Percentiles rank a stretch among this genome's conserved stretches.
These are phyloP conservation scores for Heliocidaris tuberculata DNA, from an alignment of 35 echinoderm and acorn worm species.

Conservation along the genomic window DNA sequence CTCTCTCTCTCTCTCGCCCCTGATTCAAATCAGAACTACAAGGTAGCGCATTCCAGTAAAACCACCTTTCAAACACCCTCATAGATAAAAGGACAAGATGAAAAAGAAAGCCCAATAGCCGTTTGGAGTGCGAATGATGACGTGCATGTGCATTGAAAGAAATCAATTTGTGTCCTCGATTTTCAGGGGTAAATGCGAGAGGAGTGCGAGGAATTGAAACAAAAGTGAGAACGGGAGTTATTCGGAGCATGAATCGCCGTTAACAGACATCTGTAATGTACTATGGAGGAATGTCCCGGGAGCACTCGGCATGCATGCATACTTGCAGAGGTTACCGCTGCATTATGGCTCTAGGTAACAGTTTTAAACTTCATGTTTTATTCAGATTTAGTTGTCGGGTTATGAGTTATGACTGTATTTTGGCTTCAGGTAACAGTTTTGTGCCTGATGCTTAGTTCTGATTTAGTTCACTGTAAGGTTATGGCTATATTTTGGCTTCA, in stretches of 20 bases:
- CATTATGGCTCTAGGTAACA: not conserved
- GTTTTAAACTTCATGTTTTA: not conserved
- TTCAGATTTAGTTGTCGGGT: not conserved
- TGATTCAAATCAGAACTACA: not conserved
- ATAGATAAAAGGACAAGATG: not conserved
- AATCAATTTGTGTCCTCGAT: conserved; percentile 7
- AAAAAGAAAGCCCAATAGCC: not conserved
- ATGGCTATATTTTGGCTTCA: no score
- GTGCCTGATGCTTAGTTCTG: no score
- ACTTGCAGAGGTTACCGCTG: not conserved
- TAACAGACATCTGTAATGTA: conserved; percentile 2
- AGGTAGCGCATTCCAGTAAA: not conserved
- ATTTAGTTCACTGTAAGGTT: no score
- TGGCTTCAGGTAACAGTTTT: no score
- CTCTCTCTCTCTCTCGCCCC: not conserved
- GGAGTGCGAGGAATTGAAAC: not conserved
- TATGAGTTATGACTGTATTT: no score
- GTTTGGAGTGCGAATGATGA: not conserved
- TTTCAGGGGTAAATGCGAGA: not conserved
- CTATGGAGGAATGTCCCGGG: not conserved
- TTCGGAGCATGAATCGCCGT: not conserved
- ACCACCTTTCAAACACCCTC: no score
- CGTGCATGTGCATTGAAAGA: conserved; percentile 3
- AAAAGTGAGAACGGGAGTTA: not conserved
- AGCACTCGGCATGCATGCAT: not conserved